Evolutionary conservation across 1,140 invertebrate species (phyloP).

Genomic region (Muscidifurax raptorellus): DNA sequence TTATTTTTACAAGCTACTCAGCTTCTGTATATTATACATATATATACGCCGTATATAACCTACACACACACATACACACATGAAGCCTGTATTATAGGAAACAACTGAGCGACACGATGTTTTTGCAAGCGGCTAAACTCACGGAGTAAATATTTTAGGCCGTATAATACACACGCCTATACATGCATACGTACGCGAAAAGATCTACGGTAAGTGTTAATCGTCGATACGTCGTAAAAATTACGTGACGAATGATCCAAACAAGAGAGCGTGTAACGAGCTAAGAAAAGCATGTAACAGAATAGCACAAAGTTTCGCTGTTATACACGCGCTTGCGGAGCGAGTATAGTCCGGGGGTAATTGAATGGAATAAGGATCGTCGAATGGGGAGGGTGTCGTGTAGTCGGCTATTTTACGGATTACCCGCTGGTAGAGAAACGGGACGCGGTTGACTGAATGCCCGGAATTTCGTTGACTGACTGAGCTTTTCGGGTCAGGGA

Average conservation of each 20-base stretch:
- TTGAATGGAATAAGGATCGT: conserved; percentile 34
- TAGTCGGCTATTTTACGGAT: conserved; percentile 12
- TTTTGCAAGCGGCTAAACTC: not conserved
- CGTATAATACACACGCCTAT: not conserved
- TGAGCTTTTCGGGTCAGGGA: not conserved
- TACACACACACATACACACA: not conserved
- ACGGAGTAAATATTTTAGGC: not conserved
- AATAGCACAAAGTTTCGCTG: not conserved
- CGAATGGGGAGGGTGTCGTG: not conserved
- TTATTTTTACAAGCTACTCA: not conserved
- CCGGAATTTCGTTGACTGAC: not conserved
- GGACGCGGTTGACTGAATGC: not conserved
- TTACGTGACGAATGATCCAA: not conserved
- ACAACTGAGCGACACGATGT: not conserved
- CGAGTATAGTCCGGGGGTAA: not conserved
- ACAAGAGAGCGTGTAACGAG: not conserved
- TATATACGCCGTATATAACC: too few species aligned
- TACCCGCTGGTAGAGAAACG: not conserved
- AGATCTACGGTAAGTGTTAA: not conserved
- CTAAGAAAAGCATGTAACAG: not conserved
- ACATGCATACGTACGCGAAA: too few species aligned
- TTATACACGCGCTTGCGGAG: not conserved
- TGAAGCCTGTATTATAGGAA: not conserved
- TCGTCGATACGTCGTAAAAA: not conserved
- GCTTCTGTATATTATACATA: not conserved